Percentiles rank a stretch among this genome's conserved stretches.
phyloP scores from a whole-genome alignment of 2,113 vertebrate genomes.

The Pica pica region DNA sequence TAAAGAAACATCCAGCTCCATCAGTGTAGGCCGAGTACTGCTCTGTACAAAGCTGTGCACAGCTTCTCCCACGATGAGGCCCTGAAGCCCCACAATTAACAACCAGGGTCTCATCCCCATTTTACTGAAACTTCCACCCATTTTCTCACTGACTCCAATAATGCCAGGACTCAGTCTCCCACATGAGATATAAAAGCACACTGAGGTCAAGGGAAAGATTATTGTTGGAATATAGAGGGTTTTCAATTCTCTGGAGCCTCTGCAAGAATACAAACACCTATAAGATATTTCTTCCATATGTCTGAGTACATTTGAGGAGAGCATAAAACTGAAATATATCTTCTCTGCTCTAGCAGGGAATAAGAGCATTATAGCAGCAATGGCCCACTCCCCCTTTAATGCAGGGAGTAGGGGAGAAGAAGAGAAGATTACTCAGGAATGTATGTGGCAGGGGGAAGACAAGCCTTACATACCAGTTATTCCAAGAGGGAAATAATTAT shows the following conservation, averaged over 20 bases:
- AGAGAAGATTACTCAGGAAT: background rate
- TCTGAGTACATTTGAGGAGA: constrained; percentile 6
- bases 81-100: background rate
- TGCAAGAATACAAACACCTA: constrained; percentile 16
- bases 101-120: background rate
- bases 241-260: background rate
- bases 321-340: constrained; percentile 38
- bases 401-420: background rate
- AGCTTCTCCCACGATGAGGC: background rate
- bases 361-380: background rate
- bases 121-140: background rate
- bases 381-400: background rate
- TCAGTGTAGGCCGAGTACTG: fast-evolving
- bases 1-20: background rate
- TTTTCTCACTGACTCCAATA: background rate
- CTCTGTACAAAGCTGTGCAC: background rate
- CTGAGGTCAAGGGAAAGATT: background rate
- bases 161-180: background rate
- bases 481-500: background rate
- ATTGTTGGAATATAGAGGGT: background rate
- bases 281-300: constrained; percentile 7
- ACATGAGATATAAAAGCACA: background rate
- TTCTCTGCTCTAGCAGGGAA: background rate
- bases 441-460: background rate
- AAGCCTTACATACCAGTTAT: background rate